Percentiles rank a stretch among this genome's conserved stretches.
Conservation (phyloP, 2,888 invertebrate species). For the Heliconius ethilla region DNA sequence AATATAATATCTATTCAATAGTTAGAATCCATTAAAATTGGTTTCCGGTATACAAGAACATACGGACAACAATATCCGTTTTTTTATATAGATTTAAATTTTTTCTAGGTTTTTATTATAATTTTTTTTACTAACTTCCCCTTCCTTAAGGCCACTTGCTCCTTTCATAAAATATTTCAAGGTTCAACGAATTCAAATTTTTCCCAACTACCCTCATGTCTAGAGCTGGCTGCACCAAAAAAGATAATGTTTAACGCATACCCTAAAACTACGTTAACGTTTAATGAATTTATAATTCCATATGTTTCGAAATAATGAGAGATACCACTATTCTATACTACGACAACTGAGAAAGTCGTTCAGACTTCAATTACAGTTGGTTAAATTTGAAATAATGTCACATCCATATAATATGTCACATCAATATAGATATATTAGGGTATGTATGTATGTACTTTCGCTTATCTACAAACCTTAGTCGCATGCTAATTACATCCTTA, state of each 20-base stretch:
- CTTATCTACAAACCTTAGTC: conserved; percentile 24
- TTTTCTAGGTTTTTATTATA: conserved; percentile 4
- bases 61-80: neutral
- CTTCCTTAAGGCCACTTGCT: conserved; percentile 17
- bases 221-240: conserved; percentile 22
- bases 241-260: conserved; percentile 29
- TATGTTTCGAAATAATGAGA: conserved; percentile 22
- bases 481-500: conserved; percentile 43
- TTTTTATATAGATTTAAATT: neutral
- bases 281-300: conserved; percentile 33
- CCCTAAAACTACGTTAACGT: conserved; percentile 35
- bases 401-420: conserved; percentile 43
- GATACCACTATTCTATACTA: conserved; percentile 39
- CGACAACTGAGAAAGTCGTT: conserved; percentile 48
- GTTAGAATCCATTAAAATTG: conserved; percentile 12
- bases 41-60: conserved; percentile 8
- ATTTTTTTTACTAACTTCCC: neutral
- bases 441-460: conserved; percentile 2
- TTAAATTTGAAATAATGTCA: conserved; percentile 50
- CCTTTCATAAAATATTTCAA: conserved; percentile 10
- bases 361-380: conserved; percentile 46
- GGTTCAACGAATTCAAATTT: neutral
- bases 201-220: neutral
- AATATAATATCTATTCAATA: conserved; percentile 12
- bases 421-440: conserved; percentile 23